Percentiles rank a stretch among this genome's conserved stretches.
These are phyloP conservation scores for Lophius piscatorius DNA, from an alignment of 2,113 vertebrate species.

Conservation along the genomic window DNA sequence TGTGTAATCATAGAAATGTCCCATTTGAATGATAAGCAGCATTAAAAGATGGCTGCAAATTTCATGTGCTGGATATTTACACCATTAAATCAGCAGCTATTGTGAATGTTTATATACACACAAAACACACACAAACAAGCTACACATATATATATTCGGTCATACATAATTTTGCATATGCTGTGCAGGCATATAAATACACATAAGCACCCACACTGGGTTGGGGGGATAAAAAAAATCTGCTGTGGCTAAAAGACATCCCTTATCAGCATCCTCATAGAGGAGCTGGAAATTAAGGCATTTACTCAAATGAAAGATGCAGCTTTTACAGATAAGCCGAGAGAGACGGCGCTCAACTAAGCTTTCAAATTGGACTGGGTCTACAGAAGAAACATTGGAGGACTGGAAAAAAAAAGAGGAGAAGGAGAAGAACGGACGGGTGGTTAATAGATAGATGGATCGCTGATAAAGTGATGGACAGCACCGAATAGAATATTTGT, in stretches of 20 bases:
- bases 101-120: constrained; percentile 8
- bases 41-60: constrained; percentile 5
- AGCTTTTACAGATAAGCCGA: constrained; percentile 74
- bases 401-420: constrained; percentile 5
- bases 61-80: constrained; percentile 18
- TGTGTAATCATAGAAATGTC: constrained; percentile 72
- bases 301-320: constrained; percentile 78
- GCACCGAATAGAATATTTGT: too few species aligned
- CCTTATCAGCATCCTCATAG: constrained; percentile 77
- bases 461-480: constrained; percentile 37
- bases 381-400: constrained; percentile 54
- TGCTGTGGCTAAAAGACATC: constrained; percentile 75
- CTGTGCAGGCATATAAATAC: constrained; percentile 47
- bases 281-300: constrained; percentile 75
- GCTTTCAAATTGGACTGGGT: constrained; percentile 67
- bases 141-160: constrained; percentile 23
- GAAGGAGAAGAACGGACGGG: constrained; percentile 3
- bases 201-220: constrained; percentile 45
- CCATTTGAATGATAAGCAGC: constrained; percentile 65
- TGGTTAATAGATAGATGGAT: constrained; percentile 16
- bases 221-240: constrained; percentile 27
- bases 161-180: constrained; percentile 54
- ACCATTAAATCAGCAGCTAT: constrained; percentile 15
- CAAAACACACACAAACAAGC: not conserved
- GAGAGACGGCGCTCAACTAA: constrained; percentile 65